Conservation (phyloP, 2,113 vertebrate species). For the Gallinago jamesoni region DNA sequence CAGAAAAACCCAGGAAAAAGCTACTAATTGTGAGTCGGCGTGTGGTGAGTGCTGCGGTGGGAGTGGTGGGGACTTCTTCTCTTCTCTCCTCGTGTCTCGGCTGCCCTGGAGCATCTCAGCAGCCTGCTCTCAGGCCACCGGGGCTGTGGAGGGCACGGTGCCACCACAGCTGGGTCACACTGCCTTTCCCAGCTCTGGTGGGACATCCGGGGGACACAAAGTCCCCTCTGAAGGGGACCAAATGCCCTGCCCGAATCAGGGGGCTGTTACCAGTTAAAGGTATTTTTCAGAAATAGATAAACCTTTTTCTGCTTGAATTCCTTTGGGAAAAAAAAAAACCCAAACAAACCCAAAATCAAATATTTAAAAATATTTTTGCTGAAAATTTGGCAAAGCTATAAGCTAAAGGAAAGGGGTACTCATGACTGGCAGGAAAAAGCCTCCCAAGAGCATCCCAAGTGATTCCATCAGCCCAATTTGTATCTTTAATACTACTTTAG, state of each 20-base stretch:
- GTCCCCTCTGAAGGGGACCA: neutral
- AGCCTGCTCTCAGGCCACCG: neutral
- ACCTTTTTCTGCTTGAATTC: neutral
- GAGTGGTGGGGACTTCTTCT: neutral
- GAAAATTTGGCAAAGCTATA: neutral
- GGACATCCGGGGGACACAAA: accelerated
- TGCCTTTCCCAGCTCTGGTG: accelerated
- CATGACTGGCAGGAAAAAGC: neutral
- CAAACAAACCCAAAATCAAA: neutral
- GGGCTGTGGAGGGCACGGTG: neutral
- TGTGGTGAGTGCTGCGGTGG: accelerated
- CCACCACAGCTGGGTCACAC: accelerated
- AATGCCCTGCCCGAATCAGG: accelerated
- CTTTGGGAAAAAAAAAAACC: too few species aligned
- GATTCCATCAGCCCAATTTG: neutral
- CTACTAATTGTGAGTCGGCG: neutral
- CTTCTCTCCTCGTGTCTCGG: neutral
- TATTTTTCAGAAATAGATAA: neutral
- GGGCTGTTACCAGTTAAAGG: neutral
- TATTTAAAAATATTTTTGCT: neutral
- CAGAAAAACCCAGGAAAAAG: neutral
- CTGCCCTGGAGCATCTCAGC: neutral
- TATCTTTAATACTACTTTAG: neutral
- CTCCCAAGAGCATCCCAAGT: neutral
- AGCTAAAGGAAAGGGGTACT: neutral